phyloP scores from a whole-genome alignment of 1,140 invertebrate genomes.

The Drosophila kanapiae region DNA sequence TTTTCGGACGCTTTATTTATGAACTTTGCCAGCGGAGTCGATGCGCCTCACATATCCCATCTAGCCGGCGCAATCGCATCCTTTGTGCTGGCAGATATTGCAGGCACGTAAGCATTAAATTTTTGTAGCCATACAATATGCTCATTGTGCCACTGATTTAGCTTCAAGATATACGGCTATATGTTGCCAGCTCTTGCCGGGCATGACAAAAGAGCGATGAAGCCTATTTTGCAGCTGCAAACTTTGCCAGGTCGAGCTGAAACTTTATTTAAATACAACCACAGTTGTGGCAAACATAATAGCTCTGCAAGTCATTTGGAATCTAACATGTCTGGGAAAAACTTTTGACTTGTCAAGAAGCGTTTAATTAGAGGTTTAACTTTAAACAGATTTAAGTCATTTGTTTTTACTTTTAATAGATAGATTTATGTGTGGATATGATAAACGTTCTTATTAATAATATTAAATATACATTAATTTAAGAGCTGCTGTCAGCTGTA shows the following conservation, averaged over 20 bases:
- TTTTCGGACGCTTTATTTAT: conserved; percentile 64
- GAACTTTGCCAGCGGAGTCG: conserved; percentile 58
- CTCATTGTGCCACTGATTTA: conserved; percentile 69
- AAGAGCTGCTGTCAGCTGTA: too few relatives aligned
- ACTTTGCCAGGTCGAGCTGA: conserved; percentile 49
- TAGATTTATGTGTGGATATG: not conserved
- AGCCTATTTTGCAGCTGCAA: conserved; percentile 66
- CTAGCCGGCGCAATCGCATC: conserved; percentile 51
- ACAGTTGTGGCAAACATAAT: conserved; percentile 5
- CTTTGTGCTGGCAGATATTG: conserved; percentile 49
- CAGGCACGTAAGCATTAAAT: conserved; percentile 74
- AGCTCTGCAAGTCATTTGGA: not conserved
- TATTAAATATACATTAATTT: too few relatives aligned
- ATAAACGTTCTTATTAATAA: too few relatives aligned
- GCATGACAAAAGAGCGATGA: conserved; percentile 71
- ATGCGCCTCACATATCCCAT: conserved; percentile 47
- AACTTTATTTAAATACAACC: conserved; percentile 65
- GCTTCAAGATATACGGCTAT: conserved; percentile 54
- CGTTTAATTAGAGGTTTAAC: not conserved
- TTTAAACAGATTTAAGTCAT: not conserved
- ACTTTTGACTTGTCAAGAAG: not conserved
- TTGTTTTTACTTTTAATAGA: not conserved
- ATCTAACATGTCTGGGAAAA: not conserved
- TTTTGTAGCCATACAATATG: conserved; percentile 64
- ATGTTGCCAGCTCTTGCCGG: conserved; percentile 30